Percentiles rank a stretch among this genome's conserved stretches.
Evolutionary conservation across 2,797 vertebrate genomes (phyloP).

Genomic region (Dipus sagitta): DNA sequence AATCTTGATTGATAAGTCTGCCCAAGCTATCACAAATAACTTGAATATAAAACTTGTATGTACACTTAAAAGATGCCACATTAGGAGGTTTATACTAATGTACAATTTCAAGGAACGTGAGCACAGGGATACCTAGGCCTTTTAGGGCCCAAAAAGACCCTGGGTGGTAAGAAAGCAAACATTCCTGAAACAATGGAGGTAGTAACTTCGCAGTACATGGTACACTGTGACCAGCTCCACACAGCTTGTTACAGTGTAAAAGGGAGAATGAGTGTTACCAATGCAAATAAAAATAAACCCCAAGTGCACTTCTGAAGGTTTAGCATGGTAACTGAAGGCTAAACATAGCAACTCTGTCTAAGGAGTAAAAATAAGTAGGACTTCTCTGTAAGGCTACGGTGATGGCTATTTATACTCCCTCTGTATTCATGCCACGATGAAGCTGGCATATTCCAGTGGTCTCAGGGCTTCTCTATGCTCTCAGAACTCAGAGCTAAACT

Average conservation of each 20-base stretch:
- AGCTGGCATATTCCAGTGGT: slow-evolving; percentile 22
- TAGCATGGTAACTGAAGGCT: slow-evolving; percentile 63
- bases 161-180: slow-evolving; percentile 14
- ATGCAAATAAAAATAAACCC: slow-evolving; percentile 73
- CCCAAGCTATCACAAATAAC: background rate
- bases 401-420: slow-evolving; percentile 66
- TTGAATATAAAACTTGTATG: background rate
- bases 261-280: slow-evolving; percentile 53
- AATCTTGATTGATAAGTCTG: slow-evolving; percentile 28
- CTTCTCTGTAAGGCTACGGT: slow-evolving; percentile 69
- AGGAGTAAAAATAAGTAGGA: slow-evolving; percentile 77
- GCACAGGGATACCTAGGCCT: background rate
- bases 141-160: background rate
- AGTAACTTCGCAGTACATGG: background rate
- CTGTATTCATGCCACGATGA: slow-evolving; percentile 45
- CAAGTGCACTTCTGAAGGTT: slow-evolving; percentile 52
- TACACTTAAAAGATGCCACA: slow-evolving; percentile 36
- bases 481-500: background rate
- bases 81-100: background rate
- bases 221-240: slow-evolving; percentile 8
- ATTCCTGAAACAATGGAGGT: background rate
- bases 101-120: slow-evolving; percentile 28
- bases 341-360: slow-evolving; percentile 71
- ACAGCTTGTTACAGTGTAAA: slow-evolving; percentile 58
- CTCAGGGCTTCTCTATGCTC: slow-evolving; percentile 40